Conservation (phyloP, 2,797 vertebrate species). For the Phalanger gymnotis region DNA sequence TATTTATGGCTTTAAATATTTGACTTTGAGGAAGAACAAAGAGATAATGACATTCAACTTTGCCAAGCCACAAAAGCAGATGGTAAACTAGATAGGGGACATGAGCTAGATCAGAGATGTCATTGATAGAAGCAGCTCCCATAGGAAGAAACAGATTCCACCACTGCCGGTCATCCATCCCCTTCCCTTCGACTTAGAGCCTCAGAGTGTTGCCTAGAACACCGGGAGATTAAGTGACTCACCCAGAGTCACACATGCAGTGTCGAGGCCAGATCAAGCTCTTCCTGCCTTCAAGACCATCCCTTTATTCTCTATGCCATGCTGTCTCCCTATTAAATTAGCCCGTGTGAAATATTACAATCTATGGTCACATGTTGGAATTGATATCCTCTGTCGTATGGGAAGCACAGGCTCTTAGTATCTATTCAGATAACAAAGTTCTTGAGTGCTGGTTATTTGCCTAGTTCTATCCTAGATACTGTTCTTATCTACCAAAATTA, state of each 20-base stretch:
- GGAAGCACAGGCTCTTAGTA: background rate
- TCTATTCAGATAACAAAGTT: background rate
- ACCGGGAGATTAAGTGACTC: background rate
- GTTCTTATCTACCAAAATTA: background rate
- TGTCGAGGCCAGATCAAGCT: background rate
- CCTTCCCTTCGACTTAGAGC: background rate
- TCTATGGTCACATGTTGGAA: background rate
- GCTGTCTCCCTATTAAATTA: background rate
- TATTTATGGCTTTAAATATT: slow-evolving; percentile 18
- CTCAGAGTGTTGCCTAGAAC: background rate
- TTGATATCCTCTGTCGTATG: background rate
- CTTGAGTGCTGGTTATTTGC: background rate
- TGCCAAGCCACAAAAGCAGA: slow-evolving; percentile 34
- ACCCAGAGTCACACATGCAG: background rate
- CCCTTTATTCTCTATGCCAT: background rate
- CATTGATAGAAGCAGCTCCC: background rate
- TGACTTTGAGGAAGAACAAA: background rate
- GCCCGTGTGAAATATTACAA: background rate
- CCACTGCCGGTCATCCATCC: background rate
- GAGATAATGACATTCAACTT: background rate
- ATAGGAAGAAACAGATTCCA: background rate
- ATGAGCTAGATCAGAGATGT: too few relatives aligned
- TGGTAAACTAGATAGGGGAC: background rate
- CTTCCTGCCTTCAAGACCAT: background rate
- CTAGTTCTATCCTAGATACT: background rate